Conservation (phyloP, 2,888 invertebrate species). For the Hermaeophaga mercurialis region DNA sequence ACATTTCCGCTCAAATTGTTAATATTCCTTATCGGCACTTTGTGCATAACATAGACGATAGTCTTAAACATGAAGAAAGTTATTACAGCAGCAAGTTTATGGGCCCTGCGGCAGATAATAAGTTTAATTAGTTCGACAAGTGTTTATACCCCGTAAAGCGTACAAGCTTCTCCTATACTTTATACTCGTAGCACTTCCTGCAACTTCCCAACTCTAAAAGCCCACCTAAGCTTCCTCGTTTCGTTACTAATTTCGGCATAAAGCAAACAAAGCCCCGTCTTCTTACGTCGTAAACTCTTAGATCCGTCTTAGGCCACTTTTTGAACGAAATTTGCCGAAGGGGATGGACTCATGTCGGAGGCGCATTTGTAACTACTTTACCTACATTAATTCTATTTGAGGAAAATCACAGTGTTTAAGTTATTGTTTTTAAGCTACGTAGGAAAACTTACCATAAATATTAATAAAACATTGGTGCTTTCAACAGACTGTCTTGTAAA, state of each 20-base stretch:
- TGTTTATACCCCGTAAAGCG: constrained; percentile 46
- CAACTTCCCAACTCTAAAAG: constrained; percentile 50
- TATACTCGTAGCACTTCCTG: constrained; percentile 45
- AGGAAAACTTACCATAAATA: too few relatives aligned
- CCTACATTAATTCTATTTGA: too few relatives aligned
- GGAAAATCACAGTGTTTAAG: too few relatives aligned
- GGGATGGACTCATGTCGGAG: too few relatives aligned
- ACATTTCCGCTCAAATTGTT: background rate
- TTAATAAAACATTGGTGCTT: too few relatives aligned
- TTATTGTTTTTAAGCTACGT: too few relatives aligned
- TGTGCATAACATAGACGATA: background rate
- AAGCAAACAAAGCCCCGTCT: constrained; percentile 49
- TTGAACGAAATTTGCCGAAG: constrained; percentile 11
- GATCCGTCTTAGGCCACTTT: constrained; percentile 44
- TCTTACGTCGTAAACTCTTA: constrained; percentile 47
- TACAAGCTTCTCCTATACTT: constrained; percentile 43
- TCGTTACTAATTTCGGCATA: constrained; percentile 51
- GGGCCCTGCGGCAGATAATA: constrained; percentile 34
- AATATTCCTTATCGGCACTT: background rate
- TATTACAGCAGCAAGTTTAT: constrained; percentile 19
- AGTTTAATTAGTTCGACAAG: constrained; percentile 49
- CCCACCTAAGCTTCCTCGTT: constrained; percentile 51
- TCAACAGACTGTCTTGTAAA: too few relatives aligned
- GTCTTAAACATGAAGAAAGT: constrained; percentile 24
- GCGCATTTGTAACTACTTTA: too few relatives aligned